These are phyloP conservation scores for Cisticola juncidis DNA, from an alignment of 2,113 vertebrate species.

Conservation along the genomic window DNA sequence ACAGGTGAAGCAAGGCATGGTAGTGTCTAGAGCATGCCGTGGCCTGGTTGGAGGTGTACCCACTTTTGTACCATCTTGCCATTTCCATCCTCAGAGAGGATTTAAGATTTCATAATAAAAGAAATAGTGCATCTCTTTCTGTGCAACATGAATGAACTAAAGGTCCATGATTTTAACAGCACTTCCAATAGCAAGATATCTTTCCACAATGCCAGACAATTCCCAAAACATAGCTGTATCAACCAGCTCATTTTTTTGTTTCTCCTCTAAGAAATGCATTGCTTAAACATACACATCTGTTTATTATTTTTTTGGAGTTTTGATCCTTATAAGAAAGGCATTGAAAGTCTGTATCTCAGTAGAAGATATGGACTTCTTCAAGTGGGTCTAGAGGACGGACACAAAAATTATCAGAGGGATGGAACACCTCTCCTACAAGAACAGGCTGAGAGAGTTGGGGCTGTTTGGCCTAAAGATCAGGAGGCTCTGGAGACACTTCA, in stretches of 20 bases:
- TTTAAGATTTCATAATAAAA: neutral
- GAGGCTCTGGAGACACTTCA: neutral
- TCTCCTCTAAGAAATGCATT: neutral
- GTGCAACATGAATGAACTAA: neutral
- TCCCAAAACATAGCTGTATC: neutral
- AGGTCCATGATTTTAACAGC: neutral
- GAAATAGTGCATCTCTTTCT: accelerated
- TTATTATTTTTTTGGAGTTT: neutral
- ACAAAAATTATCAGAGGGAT: neutral
- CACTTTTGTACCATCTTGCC: neutral
- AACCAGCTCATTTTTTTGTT: neutral
- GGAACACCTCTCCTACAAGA: neutral
- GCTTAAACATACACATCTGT: neutral
- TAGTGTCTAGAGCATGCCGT: neutral
- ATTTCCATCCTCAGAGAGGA: neutral
- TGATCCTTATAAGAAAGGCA: neutral
- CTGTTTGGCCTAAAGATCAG: neutral
- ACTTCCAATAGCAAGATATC: neutral
- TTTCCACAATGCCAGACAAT: neutral
- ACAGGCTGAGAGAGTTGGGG: neutral
- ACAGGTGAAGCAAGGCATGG: accelerated
- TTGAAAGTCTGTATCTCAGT: neutral
- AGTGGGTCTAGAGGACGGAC: neutral
- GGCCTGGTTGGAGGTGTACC: accelerated
- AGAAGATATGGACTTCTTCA: neutral